Conservation (phyloP, 2,888 invertebrate species). For the Brenthis ino region DNA sequence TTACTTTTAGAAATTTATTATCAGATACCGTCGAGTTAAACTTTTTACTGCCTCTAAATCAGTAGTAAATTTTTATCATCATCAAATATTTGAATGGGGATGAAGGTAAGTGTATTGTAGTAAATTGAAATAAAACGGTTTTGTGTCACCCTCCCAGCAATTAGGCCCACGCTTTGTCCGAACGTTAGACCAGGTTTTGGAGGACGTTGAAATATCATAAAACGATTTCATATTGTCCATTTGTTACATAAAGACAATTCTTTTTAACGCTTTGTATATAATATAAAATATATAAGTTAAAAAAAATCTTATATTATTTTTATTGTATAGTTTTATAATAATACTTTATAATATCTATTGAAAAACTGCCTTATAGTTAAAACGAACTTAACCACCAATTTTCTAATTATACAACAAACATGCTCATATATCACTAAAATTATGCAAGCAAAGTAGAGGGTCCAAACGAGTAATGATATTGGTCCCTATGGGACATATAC, state of each 20-base stretch:
- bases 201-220: slow-evolving; percentile 54
- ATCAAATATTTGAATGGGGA: slow-evolving; percentile 57
- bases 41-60: slow-evolving; percentile 57
- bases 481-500: slow-evolving; percentile 77
- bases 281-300: too few species aligned
- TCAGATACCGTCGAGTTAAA: slow-evolving; percentile 45
- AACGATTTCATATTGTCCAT: neutral
- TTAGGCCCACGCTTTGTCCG: slow-evolving; percentile 62
- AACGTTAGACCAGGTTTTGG: slow-evolving; percentile 59
- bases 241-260: neutral
- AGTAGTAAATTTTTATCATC: slow-evolving; percentile 51
- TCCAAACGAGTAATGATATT: slow-evolving; percentile 53
- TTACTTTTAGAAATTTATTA: slow-evolving; percentile 56
- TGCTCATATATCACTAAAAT: neutral
- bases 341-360: too few species aligned
- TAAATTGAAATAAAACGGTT: slow-evolving; percentile 77
- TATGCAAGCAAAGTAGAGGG: neutral
- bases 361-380: too few species aligned
- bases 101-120: slow-evolving; percentile 41
- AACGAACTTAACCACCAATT: neutral
- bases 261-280: too few species aligned
- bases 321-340: too few species aligned
- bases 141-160: slow-evolving; percentile 64
- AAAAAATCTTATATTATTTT: too few species aligned
- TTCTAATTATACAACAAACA: neutral